These are phyloP conservation scores for Disparrhopalites patrizii DNA, from an alignment of 2,888 invertebrate species.

Conservation along the genomic window DNA sequence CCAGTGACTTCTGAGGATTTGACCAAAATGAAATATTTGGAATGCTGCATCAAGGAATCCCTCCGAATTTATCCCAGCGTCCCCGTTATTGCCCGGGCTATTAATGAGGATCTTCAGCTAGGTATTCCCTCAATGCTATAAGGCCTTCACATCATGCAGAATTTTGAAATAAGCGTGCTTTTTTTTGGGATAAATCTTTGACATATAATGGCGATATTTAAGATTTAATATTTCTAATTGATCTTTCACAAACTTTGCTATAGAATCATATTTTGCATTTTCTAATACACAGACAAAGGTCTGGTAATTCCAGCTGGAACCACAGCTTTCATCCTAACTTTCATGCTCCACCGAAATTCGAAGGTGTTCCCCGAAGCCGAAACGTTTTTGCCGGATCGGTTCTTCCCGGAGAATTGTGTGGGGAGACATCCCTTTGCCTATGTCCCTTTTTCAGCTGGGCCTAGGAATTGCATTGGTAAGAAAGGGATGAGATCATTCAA, in stretches of 20 bases:
- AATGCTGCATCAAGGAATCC: conserved; percentile 53
- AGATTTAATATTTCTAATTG: not conserved
- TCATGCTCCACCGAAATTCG: conserved; percentile 22
- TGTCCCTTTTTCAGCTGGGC: conserved; percentile 30
- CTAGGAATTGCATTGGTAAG: conserved; percentile 30
- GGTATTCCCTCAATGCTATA: too few relatives aligned
- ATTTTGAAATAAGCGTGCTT: too few relatives aligned
- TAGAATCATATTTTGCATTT: too few relatives aligned
- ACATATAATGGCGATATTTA: too few relatives aligned
- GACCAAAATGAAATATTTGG: conserved; percentile 51
- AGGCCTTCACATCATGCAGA: too few relatives aligned
- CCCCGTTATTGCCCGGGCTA: conserved; percentile 50
- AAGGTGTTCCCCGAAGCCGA: conserved; percentile 25
- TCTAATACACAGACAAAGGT: conserved; percentile 2
- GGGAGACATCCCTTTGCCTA: conserved; percentile 24
- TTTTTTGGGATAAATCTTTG: too few relatives aligned
- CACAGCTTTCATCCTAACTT: conserved; percentile 21
- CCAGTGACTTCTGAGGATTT: conserved; percentile 54
- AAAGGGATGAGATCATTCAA: too few relatives aligned
- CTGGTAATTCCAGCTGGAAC: conserved; percentile 13
- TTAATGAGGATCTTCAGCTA: conserved; percentile 50
- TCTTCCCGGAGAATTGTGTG: conserved; percentile 17
- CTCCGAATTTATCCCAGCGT: conserved; percentile 52
- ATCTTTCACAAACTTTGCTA: too few relatives aligned
- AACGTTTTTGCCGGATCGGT: conserved; percentile 26